Percentiles rank a stretch among this genome's conserved stretches.
phyloP scores from a whole-genome alignment of 2,888 invertebrate species.

The Ophion ventricosus region DNA sequence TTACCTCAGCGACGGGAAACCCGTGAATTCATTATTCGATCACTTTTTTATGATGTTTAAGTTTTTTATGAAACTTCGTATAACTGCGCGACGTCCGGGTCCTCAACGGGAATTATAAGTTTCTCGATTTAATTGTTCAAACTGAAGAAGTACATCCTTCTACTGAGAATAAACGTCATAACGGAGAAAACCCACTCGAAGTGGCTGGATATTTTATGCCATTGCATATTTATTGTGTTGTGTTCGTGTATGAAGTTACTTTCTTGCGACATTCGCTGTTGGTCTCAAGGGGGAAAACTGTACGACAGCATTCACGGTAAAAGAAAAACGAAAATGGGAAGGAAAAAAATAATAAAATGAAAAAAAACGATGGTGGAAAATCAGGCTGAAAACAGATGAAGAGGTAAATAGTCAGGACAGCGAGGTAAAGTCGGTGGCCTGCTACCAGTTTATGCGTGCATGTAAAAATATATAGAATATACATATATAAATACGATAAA shows the following conservation, averaged over 20 bases:
- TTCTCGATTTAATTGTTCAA: neutral
- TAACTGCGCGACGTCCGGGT: neutral
- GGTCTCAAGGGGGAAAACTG: conserved; percentile 38
- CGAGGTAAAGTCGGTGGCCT: conserved; percentile 21
- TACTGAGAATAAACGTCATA: conserved; percentile 20
- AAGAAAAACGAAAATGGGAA: neutral
- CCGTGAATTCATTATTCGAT: neutral
- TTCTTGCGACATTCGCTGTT: conserved; percentile 7
- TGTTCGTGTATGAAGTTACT: conserved; percentile 41
- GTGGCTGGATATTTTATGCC: conserved; percentile 39
- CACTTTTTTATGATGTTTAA: neutral
- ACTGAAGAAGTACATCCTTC: conserved; percentile 17
- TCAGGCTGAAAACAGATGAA: conserved; percentile 38
- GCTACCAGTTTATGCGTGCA: conserved; percentile 21
- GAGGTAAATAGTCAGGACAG: conserved; percentile 45
- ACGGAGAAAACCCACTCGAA: conserved; percentile 34
- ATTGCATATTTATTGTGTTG: conserved; percentile 51
- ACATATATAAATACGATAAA: neutral
- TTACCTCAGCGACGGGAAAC: neutral
- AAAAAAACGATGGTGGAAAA: conserved; percentile 48
- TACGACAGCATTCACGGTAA: neutral
- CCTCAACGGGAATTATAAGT: neutral
- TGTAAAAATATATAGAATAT: conserved; percentile 4
- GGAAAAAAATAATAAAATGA: conserved; percentile 5
- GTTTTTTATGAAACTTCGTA: neutral